phyloP scores from a whole-genome alignment of 2,113 vertebrate species.

The Albula glossodonta region DNA sequence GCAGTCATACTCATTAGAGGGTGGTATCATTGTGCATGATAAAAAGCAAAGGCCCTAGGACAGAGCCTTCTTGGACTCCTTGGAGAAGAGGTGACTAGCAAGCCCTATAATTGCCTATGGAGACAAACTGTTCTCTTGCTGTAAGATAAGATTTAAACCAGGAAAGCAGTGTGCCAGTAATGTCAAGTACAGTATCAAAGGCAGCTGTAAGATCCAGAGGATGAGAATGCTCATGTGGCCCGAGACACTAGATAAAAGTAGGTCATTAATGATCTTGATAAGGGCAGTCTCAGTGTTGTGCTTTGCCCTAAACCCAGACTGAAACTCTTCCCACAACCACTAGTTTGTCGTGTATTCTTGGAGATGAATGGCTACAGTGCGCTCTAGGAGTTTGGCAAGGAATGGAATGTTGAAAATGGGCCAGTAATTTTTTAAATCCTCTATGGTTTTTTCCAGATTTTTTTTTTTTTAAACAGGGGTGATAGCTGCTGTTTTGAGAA shows the following conservation, averaged over 20 bases:
- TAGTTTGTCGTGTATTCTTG: not conserved
- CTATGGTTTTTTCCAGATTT: not conserved
- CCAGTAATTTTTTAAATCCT: too few relatives aligned
- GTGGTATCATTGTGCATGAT: slow-evolving; percentile 59
- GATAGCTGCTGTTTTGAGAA: not conserved
- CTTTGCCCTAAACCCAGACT: slow-evolving; percentile 5
- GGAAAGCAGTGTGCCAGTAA: slow-evolving; percentile 14
- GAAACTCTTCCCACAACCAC: not conserved
- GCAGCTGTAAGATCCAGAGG: too few relatives aligned
- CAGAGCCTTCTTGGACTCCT: slow-evolving; percentile 54
- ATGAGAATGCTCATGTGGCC: not conserved
- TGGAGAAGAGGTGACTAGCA: not conserved
- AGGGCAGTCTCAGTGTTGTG: slow-evolving; percentile 15
- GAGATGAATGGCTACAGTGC: not conserved
- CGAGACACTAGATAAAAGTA: not conserved
- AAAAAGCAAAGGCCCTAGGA: slow-evolving; percentile 59
- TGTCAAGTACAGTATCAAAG: not conserved
- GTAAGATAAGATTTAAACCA: not conserved
- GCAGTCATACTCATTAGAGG: not conserved
- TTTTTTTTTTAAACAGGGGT: not conserved
- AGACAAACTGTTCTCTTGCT: not conserved
- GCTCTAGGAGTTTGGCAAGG: not conserved
- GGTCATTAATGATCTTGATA: slow-evolving; percentile 11
- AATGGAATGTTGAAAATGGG: not conserved
- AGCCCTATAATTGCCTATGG: not conserved